Evolutionary conservation across 2,797 vertebrate genomes (phyloP), one percentile per base, ranked within the genome.

Genomic region (Takifugu ocellatus): DNA sequence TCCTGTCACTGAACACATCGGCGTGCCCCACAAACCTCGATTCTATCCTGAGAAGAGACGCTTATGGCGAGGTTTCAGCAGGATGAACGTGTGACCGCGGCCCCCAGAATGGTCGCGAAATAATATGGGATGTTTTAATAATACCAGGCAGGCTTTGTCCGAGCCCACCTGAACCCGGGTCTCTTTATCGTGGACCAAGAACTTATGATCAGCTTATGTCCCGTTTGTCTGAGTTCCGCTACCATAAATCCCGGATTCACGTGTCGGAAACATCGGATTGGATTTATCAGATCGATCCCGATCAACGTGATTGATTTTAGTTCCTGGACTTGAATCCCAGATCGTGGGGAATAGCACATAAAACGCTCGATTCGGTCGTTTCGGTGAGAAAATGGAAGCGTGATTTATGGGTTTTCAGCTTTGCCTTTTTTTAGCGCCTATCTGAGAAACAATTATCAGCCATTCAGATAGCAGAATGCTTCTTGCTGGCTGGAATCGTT

Each of bases 21-120:
- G 29, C 46, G 62, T 75, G 82, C 44, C 76, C 79, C 72, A 85
- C 60, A 84, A 85, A 81, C 76, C 75, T 85, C 73, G 73, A 83
- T 76, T 48, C 69, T 78, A 74, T 72, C 82, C 77, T 83, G 63
- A 77, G 67, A 68, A 63, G 66, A 76, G 54, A 60, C 55, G 63
- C 51, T 74, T 67, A 74, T 66, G 62, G 63, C 52, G 53, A 56
- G 5, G 17, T 45, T 45, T 33, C 33, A 33, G 8, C 2, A 33
- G 9, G 33, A 33, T 33, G 16, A 54, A 59, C 10, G 11, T 33
- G 31, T 33, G 33, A 11, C 8, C 33, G 8, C 33, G 8, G 3
- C 10, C 33, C 10, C 10, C 33, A 33, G 11, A 33, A 11, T 33
- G 7, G 10, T 33, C 1, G 11, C 11, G 11, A 33, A 33, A 33